Evolutionary conservation across 2,888 invertebrate genomes (phyloP).

Genomic region (Athalia cordata): DNA sequence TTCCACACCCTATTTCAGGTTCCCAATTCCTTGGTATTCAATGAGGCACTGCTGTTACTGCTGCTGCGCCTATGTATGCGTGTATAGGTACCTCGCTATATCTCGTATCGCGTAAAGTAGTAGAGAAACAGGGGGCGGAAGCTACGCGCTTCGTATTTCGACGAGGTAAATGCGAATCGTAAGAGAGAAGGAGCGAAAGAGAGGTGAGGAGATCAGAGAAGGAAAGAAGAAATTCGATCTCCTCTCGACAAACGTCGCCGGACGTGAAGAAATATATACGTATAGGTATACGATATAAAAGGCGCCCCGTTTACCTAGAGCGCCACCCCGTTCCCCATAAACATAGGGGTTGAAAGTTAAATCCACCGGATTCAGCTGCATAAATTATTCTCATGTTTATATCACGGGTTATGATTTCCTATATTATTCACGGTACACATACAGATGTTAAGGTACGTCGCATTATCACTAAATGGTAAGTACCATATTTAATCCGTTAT

Average conservation of each 20-base stretch:
- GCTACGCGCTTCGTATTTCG: conserved; percentile 30
- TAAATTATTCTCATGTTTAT: too few species aligned
- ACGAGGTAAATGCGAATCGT: neutral
- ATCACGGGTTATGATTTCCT: too few species aligned
- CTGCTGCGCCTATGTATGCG: neutral
- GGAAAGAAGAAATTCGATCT: neutral
- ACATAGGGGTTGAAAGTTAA: too few species aligned
- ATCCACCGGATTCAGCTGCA: too few species aligned
- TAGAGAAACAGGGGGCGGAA: neutral
- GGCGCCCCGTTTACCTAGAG: too few species aligned
- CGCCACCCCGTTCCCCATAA: too few species aligned
- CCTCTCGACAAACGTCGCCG: too few species aligned
- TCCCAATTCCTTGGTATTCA: conserved; percentile 31
- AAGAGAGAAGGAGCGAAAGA: neutral
- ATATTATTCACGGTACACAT: neutral
- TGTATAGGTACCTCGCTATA: neutral
- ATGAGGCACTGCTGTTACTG: conserved; percentile 9
- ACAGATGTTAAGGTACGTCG: neutral
- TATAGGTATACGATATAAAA: too few species aligned
- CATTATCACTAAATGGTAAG: conserved; percentile 11
- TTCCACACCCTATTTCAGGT: neutral
- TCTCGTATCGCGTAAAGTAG: neutral
- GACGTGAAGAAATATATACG: too few species aligned
- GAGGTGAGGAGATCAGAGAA: neutral
- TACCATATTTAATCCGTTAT: conserved; percentile 10